These are phyloP conservation scores for Conopomorpha cramerella DNA, from an alignment of 1,140 invertebrate genomes.

Conservation along the genomic window DNA sequence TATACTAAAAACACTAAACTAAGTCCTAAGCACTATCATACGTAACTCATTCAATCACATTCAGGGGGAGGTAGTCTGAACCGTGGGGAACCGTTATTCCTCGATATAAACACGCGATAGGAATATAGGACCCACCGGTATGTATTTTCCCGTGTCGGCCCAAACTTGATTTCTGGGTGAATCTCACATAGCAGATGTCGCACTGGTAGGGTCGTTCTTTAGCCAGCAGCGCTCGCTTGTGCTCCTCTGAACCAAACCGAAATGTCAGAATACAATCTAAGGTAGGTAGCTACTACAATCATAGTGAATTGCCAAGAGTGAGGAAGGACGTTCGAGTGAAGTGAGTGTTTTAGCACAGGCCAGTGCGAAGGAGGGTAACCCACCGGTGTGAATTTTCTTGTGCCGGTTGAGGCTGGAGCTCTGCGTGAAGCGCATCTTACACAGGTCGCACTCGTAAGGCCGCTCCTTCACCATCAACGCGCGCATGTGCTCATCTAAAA, in stretches of 20 bases:
- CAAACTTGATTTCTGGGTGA: conserved; percentile 52
- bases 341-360: conserved; percentile 8
- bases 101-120: conserved; percentile 20
- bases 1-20: conserved; percentile 26
- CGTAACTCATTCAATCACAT: conserved; percentile 21
- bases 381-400: conserved; percentile 80
- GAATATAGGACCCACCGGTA: conserved; percentile 33
- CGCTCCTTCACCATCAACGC: conserved; percentile 65
- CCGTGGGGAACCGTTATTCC: conserved; percentile 31
- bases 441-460: conserved; percentile 78
- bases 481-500: conserved; percentile 62
- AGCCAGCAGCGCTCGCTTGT: conserved; percentile 45
- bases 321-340: conserved; percentile 10
- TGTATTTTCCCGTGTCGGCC: conserved; percentile 44
- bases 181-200: conserved; percentile 55
- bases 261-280: conserved; percentile 13
- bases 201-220: conserved; percentile 61
- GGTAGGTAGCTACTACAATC: neutral
- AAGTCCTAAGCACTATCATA: conserved; percentile 19
- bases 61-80: conserved; percentile 46
- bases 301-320: conserved; percentile 3
- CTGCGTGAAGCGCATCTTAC: conserved; percentile 76
- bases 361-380: conserved; percentile 23
- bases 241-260: conserved; percentile 37
- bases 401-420: conserved; percentile 81